These are phyloP conservation scores for Sebastiscus tertius DNA, from an alignment of 2,797 vertebrate genomes.

Conservation along the genomic window DNA sequence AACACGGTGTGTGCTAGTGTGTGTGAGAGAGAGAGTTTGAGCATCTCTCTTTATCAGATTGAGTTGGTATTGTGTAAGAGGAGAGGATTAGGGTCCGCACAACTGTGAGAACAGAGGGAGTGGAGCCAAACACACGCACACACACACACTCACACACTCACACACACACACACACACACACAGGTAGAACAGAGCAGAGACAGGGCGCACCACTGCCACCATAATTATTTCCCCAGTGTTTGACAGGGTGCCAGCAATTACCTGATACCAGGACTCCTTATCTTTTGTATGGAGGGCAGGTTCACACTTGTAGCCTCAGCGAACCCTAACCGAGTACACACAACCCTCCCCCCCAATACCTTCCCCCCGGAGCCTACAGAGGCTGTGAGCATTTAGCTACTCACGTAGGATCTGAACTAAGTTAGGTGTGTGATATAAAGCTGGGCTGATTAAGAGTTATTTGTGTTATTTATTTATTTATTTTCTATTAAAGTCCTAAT, in stretches of 20 bases:
- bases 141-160: too few species aligned
- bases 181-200: conserved; percentile 26
- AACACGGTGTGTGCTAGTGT: background rate
- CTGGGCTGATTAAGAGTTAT: background rate
- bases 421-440: conserved; percentile 20
- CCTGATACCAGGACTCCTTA: conserved; percentile 79
- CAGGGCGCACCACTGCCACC: conserved; percentile 54
- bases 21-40: background rate
- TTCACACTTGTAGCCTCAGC: conserved; percentile 65
- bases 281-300: conserved; percentile 70
- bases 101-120: conserved; percentile 42
- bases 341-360: background rate
- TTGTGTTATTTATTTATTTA: background rate
- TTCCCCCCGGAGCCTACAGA: conserved; percentile 29
- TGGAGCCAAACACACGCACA: conserved; percentile 10
- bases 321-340: conserved; percentile 15
- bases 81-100: conserved; percentile 55
- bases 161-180: conserved; percentile 15
- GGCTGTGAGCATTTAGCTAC: conserved; percentile 23
- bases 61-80: conserved; percentile 57
- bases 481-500: background rate
- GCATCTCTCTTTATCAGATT: conserved; percentile 60
- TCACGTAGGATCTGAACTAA: background rate
- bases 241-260: conserved; percentile 82
- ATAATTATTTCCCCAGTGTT: conserved; percentile 78